Base-by-base conservation (phyloP, 2,888 invertebrate species). In the Plagodis dolabraria region DNA sequence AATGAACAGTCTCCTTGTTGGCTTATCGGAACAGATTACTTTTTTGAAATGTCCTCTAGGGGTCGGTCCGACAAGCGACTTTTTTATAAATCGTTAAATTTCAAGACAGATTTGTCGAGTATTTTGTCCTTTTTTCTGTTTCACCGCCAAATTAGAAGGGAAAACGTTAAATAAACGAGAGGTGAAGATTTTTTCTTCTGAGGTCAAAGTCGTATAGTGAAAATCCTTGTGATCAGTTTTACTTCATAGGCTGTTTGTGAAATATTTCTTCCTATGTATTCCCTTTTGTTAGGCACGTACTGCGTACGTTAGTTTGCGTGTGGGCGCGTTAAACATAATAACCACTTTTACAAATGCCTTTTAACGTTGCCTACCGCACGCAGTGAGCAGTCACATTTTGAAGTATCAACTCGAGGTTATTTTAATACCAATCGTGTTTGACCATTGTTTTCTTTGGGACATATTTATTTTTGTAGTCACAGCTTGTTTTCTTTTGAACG, bases 21-120 rank as follows among this genome's bases (percentile, higher is more conserved):
- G 90, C 89, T 91, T 91, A 91, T 89, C 89, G 84, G 84, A 87
- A 89, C 89, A 90, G 88, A 90, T 90, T 89, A 89, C 88, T 88
- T 89, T 86, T 88, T 87, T 82, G 73, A 87, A 89, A 87, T 83
- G 82, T 85, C 83, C 83, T 86, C 79, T 67, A 82, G 83, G 83
- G 86, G 76, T 57, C 60, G 52, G 80, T 72, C 74, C 66, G 70
- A 78, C 75, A 67, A 71, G 71, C 72, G 72, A 75, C 76, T 82
- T 80, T 83, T 77, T 81, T 83, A 66, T 79, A 79, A 82, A 80
- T 81, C 80, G 75, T 78, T 77, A 76, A 79, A 77, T 72, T 77
- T 71, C 59, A 56, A 70, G 67, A 75, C 69, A 72, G 70, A 76
- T 61, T 79, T 77, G 51, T 54, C 51, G 34, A 57, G 46, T 33